Conservation (phyloP, 2,888 invertebrate genomes). For the Lampropteryx suffumata region DNA sequence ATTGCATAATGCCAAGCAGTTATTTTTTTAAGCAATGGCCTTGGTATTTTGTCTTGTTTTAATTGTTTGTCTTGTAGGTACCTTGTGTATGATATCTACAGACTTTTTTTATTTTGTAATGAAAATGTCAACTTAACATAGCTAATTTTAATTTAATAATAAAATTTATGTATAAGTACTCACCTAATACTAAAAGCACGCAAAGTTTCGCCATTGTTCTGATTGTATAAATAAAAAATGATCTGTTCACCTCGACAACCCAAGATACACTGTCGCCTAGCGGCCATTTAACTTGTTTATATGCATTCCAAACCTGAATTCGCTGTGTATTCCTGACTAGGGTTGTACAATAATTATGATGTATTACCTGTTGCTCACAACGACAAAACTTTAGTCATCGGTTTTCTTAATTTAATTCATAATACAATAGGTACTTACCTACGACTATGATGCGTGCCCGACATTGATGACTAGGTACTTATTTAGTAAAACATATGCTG, state of each 20-base stretch:
- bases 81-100: too few relatives aligned
- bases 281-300: slow-evolving; percentile 6
- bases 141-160: neutral
- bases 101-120: too few relatives aligned
- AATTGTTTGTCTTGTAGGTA: too few relatives aligned
- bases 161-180: slow-evolving; percentile 38
- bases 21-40: too few relatives aligned
- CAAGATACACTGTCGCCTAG: slow-evolving; percentile 14
- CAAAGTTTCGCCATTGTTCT: slow-evolving; percentile 47
- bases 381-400: neutral
- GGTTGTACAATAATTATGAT: slow-evolving; percentile 4
- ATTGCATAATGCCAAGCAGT: too few relatives aligned
- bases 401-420: too few relatives aligned
- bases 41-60: too few relatives aligned
- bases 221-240: slow-evolving; percentile 9
- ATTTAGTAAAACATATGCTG: too few relatives aligned
- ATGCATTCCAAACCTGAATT: slow-evolving; percentile 20
- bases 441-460: too few relatives aligned
- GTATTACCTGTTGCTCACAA: neutral
- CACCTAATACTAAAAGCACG: slow-evolving; percentile 50
- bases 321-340: slow-evolving; percentile 6
- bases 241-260: slow-evolving; percentile 26
- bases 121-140: too few relatives aligned
- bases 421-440: too few relatives aligned
- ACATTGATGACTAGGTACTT: too few relatives aligned